phyloP scores from a whole-genome alignment of 1,140 invertebrate species.

The Medauroidea extradentata region DNA sequence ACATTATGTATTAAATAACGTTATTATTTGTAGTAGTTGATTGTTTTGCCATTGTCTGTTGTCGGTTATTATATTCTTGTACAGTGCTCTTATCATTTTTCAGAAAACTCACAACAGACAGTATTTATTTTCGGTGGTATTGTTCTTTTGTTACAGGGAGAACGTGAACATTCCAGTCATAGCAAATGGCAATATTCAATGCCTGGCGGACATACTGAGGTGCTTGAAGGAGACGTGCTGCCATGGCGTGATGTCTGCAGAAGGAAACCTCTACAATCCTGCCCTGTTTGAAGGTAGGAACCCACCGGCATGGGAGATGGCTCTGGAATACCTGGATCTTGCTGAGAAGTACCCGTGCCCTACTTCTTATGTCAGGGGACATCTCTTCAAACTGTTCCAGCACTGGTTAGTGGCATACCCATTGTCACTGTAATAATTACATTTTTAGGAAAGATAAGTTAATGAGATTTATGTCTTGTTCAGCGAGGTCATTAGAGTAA shows the following conservation, averaged over 20 bases:
- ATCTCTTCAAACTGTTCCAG: constrained; percentile 96
- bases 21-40: too few species aligned
- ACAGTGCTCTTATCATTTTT: too few species aligned
- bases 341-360: constrained; percentile 83
- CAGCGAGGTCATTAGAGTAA: too few species aligned
- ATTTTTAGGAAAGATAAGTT: too few species aligned
- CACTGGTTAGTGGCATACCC: constrained; percentile 72
- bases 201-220: constrained; percentile 76
- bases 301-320: constrained; percentile 84
- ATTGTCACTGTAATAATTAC: too few species aligned
- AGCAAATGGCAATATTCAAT: constrained; percentile 97
- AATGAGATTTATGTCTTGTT: too few species aligned
- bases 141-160: constrained; percentile 71
- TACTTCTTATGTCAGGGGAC: constrained; percentile 85
- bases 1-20: too few species aligned
- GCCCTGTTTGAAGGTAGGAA: constrained; percentile 73
- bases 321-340: constrained; percentile 83
- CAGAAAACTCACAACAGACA: too few species aligned
- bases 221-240: constrained; percentile 85
- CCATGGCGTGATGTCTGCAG: constrained; percentile 85
- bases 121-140: too few species aligned
- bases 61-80: too few species aligned
- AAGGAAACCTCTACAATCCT: constrained; percentile 95
- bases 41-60: too few species aligned
- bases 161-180: constrained; percentile 88